A percentile compares a stretch with the other conserved stretches of the same genome.
phyloP scores from a whole-genome alignment of 2,113 vertebrate species.

The Tragelaphus buxtoni region DNA sequence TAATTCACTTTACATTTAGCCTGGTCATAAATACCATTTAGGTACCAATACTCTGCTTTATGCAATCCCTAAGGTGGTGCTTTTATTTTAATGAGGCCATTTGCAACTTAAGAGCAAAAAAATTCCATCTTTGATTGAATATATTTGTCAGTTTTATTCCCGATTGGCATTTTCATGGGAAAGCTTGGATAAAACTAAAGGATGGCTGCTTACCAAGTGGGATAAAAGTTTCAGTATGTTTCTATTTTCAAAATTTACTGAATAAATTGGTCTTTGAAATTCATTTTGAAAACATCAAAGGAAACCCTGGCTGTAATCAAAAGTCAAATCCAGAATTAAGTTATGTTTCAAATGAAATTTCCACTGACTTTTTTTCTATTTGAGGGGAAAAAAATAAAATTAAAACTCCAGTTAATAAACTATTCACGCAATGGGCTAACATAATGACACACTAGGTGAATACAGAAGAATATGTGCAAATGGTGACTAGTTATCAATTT shows the following conservation, averaged over 20 bases:
- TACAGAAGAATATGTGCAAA: background rate
- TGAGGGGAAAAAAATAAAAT: conserved; percentile 45
- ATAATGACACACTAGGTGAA: conserved; percentile 6
- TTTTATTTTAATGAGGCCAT: conserved; percentile 99
- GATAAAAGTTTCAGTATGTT: conserved; percentile 83
- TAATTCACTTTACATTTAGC: conserved; percentile 99
- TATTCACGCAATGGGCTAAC: conserved; percentile 18
- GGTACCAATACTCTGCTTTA: conserved; percentile 92
- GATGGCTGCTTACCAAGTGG: conserved; percentile 83
- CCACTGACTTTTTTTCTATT: conserved; percentile 54
- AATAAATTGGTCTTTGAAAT: conserved; percentile 82
- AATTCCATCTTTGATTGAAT: conserved; percentile 91
- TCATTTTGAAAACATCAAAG: conserved; percentile 80
- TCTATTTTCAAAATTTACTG: conserved; percentile 80
- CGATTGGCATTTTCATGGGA: conserved; percentile 93
- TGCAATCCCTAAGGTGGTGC: conserved; percentile 93
- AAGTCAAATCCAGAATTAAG: conserved; percentile 77
- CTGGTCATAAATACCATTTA: conserved; percentile 99
- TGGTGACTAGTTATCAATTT: background rate
- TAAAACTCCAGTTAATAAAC: conserved; percentile 48
- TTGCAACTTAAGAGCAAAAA: conserved; percentile 95
- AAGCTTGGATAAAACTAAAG: conserved; percentile 88
- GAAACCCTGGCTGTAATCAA: conserved; percentile 73
- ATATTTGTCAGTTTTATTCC: conserved; percentile 97
- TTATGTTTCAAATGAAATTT: conserved; percentile 75